A percentile compares a stretch with the other conserved stretches of the same genome.
These are phyloP conservation scores for Rissa tridactyla DNA, from an alignment of 2,113 vertebrate species.

Conservation along the genomic window DNA sequence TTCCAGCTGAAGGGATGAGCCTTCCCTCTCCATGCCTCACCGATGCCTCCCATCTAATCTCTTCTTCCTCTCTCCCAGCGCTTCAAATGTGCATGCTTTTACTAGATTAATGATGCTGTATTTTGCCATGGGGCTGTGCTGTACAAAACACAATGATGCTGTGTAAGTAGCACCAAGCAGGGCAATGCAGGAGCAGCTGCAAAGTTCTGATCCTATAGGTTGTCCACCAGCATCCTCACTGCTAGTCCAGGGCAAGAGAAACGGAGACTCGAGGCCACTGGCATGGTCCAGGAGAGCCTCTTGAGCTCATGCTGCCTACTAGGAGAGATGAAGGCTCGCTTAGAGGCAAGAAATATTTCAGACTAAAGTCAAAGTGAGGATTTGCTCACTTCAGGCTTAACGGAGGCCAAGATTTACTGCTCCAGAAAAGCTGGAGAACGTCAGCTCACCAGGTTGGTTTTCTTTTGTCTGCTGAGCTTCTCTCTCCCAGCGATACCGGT, in stretches of 20 bases:
- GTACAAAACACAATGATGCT: not conserved
- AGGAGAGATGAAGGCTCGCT: not conserved
- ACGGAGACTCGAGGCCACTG: not conserved
- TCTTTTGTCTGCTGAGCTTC: not conserved
- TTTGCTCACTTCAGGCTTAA: not conserved
- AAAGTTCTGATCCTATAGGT: not conserved
- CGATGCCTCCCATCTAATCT: not conserved
- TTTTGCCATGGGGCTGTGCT: not conserved
- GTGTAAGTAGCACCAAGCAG: not conserved
- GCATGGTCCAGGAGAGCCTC: not conserved
- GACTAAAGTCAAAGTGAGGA: not conserved
- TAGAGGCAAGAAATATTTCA: not conserved
- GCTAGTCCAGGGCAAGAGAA: not conserved
- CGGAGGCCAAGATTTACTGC: not conserved
- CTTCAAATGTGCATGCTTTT: not conserved
- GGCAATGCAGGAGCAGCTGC: not conserved
- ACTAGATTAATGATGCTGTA: not conserved
- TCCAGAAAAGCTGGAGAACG: not conserved
- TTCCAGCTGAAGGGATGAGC: not conserved
- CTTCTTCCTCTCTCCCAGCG: not conserved
- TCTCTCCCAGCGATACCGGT: not conserved
- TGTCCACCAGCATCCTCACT: fast-evolving
- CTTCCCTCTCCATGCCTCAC: not conserved
- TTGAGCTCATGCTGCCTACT: not conserved
- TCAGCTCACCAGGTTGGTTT: not conserved